A percentile compares a stretch with the other conserved stretches of the same genome.
These are phyloP conservation scores for Heteronetta atricapilla DNA, from an alignment of 2,113 vertebrate species.

Conservation along the genomic window DNA sequence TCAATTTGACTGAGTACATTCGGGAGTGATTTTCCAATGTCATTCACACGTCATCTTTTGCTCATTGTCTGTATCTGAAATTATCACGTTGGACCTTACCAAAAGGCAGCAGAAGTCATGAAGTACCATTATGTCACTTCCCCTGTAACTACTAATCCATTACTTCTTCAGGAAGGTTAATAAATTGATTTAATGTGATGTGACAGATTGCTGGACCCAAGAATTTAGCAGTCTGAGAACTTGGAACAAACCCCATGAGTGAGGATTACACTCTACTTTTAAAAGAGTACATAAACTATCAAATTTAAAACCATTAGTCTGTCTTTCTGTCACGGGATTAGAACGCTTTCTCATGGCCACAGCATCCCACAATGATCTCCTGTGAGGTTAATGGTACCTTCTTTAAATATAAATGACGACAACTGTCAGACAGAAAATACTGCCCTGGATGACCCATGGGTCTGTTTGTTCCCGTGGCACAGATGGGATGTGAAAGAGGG, in stretches of 20 bases:
- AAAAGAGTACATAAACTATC: not conserved
- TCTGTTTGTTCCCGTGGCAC: not conserved
- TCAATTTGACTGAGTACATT: not conserved
- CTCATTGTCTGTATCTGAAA: not conserved
- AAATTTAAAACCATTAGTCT: not conserved
- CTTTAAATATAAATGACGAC: not conserved
- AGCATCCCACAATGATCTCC: not conserved
- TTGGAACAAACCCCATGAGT: not conserved
- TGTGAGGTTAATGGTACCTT: not conserved
- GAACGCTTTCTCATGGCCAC: not conserved
- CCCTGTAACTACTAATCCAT: not conserved
- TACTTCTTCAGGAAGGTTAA: not conserved
- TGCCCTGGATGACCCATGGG: not conserved
- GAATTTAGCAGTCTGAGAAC: constrained; percentile 4
- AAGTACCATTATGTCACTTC: constrained; percentile 7
- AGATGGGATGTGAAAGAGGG: not conserved
- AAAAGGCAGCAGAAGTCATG: not conserved
- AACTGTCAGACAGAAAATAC: not conserved
- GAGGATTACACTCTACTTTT: not conserved
- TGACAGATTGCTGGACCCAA: not conserved
- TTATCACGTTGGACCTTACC: not conserved
- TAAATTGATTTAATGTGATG: not conserved
- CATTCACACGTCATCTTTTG: not conserved
- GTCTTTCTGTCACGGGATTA: not conserved
- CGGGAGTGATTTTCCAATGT: not conserved